Percentiles rank a stretch among this genome's conserved stretches.
Evolutionary conservation across 2,797 vertebrate genomes (phyloP).

Genomic region (Syngnathus rostellatus): DNA sequence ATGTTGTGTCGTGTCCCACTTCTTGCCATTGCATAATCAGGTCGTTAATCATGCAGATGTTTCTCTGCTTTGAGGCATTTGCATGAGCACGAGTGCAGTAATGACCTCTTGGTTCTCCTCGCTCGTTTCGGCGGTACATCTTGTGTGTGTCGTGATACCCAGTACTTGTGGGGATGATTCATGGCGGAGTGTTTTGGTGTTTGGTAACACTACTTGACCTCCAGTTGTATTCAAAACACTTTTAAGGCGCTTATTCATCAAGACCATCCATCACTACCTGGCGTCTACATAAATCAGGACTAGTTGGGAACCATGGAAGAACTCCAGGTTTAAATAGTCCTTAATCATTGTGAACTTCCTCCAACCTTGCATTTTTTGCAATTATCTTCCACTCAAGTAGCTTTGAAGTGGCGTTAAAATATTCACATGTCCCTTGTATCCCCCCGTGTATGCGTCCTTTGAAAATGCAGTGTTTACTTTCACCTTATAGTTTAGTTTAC

Average conservation of each 20-base stretch:
- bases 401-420: slow-evolving; percentile 6
- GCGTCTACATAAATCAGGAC: not conserved
- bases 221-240: not conserved
- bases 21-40: slow-evolving; percentile 49
- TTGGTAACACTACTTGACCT: not conserved
- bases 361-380: not conserved
- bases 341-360: slow-evolving; percentile 4
- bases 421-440: slow-evolving; percentile 4
- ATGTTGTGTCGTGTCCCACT: slow-evolving; percentile 46
- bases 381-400: slow-evolving; percentile 1
- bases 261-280: not conserved
- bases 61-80: slow-evolving; percentile 36
- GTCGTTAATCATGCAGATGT: slow-evolving; percentile 60
- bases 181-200: not conserved
- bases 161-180: not conserved
- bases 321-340: slow-evolving; percentile 5
- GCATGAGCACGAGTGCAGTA: slow-evolving; percentile 39
- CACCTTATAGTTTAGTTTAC: slow-evolving; percentile 11
- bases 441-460: not conserved
- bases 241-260: not conserved
- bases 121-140: slow-evolving; percentile 20
- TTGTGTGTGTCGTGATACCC: not conserved
- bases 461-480: not conserved
- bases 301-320: slow-evolving; percentile 1
- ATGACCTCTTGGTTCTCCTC: slow-evolving; percentile 34